phyloP scores from a whole-genome alignment of 2,113 vertebrate species.

The Eurypyga helias region DNA sequence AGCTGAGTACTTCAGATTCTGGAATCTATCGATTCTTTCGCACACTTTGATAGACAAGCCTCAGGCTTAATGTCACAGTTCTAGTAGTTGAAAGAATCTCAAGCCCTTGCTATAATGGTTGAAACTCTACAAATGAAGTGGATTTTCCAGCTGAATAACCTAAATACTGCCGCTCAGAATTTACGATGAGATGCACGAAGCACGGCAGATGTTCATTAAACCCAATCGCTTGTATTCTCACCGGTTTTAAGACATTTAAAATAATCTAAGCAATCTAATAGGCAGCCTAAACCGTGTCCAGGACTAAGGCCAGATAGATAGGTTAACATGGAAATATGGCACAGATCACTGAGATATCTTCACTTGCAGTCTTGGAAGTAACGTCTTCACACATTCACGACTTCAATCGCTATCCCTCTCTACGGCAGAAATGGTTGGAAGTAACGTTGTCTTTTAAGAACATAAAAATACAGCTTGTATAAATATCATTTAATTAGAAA shows the following conservation, averaged over 20 bases:
- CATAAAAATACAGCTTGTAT: not conserved
- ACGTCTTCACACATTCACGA: not conserved
- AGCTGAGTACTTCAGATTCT: not conserved
- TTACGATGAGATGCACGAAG: not conserved
- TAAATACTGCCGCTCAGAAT: conserved; percentile 25
- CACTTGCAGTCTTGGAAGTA: too few species aligned
- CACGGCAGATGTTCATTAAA: conserved; percentile 48
- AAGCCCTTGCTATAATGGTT: conserved; percentile 29
- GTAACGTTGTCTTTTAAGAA: not conserved
- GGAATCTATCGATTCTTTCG: not conserved
- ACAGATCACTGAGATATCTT: not conserved
- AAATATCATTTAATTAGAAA: not conserved
- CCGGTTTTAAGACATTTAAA: conserved; percentile 9
- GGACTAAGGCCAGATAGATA: not conserved
- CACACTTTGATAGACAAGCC: not conserved
- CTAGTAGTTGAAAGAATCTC: not conserved
- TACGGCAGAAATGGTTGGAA: not conserved
- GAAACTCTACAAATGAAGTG: conserved; percentile 47
- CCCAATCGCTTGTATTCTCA: conserved; percentile 18
- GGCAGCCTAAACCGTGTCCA: not conserved
- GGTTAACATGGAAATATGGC: not conserved
- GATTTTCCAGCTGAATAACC: conserved; percentile 55
- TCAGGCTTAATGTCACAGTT: not conserved
- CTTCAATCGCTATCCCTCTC: not conserved
- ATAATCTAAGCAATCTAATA: conserved; percentile 2